Evolutionary conservation across 2,113 vertebrate species (phyloP), one percentile per base, ranked within the genome.

Genomic region (Talpa occidentalis): DNA sequence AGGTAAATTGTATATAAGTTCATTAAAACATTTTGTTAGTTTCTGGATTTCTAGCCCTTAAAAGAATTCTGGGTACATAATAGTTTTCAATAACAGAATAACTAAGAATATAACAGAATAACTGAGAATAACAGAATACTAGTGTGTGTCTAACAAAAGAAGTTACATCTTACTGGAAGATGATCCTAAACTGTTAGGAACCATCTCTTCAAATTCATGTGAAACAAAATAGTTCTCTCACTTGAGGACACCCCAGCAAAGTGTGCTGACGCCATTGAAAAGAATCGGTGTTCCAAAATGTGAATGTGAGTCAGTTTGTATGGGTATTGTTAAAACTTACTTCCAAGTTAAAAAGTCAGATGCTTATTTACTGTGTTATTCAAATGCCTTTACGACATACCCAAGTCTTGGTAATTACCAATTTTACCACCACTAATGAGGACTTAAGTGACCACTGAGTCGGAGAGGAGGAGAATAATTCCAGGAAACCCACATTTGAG

Each of bases 271-370:
- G 77, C 56, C 62, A 35, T 28, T 1, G 2, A 76, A 72, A 90
- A 3, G 12, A 26, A 67, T 1, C 2, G 35, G 32, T 72, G 0
- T 80, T 91, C 9, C 16, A 74, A 69, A 76, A 72, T 17, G 6
- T 26, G 64, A 70, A 59, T 6, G 1, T 21, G 26, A 87, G 28
- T 59, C 17, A 5, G 5, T 66, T 42, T 67, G 7, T 70, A 52
- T 80, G 72, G 47, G 2, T 60, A 40, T 19, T 42, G 49, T 40
- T 90, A 66, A 91, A 93, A 83, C 3, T 3, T 62, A 70, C 49
- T 92, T 28, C 30, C 28, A 30, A 86, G 73, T 82, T 95, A 85
- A 90, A 72, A 95, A 60, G 56, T 64, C 52, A 80, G 52, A 47
- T 67, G 28, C 26, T 90, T 59, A 40, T 77, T 84, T 85, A 66